Evolutionary conservation across 1,140 invertebrate species (phyloP).

Genomic region (Euschistus heros): DNA sequence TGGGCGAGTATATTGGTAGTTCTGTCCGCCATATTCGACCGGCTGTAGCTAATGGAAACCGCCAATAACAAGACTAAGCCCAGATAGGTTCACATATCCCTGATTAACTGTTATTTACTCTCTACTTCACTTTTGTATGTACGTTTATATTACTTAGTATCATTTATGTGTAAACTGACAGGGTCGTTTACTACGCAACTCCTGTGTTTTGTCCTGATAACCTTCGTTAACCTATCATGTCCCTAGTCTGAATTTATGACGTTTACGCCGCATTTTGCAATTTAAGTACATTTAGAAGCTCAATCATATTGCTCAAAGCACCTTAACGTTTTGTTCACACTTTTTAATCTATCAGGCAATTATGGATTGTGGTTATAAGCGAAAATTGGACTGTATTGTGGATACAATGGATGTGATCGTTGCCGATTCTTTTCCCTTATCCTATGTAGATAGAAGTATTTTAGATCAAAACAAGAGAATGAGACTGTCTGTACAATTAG

Average conservation of each 20-base stretch:
- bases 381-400: constrained; percentile 23
- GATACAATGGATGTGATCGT: constrained; percentile 23
- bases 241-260: no score
- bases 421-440: background rate
- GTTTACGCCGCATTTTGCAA: no score
- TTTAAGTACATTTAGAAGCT: no score
- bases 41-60: constrained; percentile 15
- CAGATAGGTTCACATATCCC: background rate
- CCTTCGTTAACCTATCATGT: constrained; percentile 1
- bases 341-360: background rate
- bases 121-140: no score
- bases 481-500: constrained; percentile 6
- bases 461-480: constrained; percentile 12
- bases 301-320: background rate
- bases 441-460: background rate
- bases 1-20: background rate
- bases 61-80: constrained; percentile 3
- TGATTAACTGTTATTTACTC: no score
- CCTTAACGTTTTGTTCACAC: no score
- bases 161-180: no score
- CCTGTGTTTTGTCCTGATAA: background rate
- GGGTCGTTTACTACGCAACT: no score
- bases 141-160: no score
- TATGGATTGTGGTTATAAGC: constrained; percentile 21
- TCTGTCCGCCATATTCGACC: constrained; percentile 5